Evolutionary conservation across 2,113 vertebrate genomes (phyloP).

Genomic region (Lycocorax pyrrhopterus): DNA sequence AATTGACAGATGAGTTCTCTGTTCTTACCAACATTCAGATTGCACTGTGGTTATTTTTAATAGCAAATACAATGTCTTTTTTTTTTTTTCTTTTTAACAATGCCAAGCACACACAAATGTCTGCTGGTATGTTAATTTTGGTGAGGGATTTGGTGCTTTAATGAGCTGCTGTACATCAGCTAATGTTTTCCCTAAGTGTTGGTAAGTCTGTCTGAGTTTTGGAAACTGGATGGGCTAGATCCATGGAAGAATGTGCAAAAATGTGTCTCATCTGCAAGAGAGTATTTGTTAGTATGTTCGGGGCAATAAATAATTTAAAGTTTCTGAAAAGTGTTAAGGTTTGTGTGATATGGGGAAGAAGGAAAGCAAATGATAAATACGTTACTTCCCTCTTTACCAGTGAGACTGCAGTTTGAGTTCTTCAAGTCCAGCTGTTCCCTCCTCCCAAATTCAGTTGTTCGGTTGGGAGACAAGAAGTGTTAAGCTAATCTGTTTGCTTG

Average conservation of each 20-base stretch:
- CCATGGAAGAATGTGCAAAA: neutral
- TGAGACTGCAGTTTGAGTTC: neutral
- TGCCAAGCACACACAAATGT: neutral
- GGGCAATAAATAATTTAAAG: neutral
- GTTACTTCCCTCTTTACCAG: neutral
- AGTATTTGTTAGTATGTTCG: neutral
- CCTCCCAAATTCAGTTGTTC: neutral
- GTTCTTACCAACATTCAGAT: neutral
- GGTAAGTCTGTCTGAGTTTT: neutral
- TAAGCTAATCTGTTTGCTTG: neutral
- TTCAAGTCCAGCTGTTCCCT: neutral
- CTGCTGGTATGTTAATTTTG: neutral
- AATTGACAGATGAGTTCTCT: neutral
- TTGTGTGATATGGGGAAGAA: neutral
- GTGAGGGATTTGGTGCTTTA: neutral
- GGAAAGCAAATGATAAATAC: neutral
- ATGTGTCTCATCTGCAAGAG: neutral
- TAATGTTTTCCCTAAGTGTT: neutral
- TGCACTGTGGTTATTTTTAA: constrained; percentile 9
- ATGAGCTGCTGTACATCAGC: neutral
- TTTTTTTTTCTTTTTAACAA: neutral
- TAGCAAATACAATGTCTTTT: neutral
- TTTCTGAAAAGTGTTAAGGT: neutral
- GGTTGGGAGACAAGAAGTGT: neutral
- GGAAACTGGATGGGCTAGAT: neutral